A percentile compares a stretch with the other conserved stretches of the same genome.
These are phyloP conservation scores for Ligdia adustata DNA, from an alignment of 2,888 invertebrate genomes.

Conservation along the genomic window DNA sequence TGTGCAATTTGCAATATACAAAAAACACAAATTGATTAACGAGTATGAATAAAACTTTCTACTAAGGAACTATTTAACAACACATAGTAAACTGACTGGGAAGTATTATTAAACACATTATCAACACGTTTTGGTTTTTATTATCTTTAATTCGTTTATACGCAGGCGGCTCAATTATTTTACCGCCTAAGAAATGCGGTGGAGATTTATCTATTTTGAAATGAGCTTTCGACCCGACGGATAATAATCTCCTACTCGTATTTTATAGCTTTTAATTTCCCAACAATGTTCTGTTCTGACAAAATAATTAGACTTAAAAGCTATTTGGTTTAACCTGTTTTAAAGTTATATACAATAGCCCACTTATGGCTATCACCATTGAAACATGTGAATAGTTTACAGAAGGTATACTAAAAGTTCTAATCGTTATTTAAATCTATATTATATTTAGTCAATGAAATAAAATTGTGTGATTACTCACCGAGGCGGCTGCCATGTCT, in stretches of 20 bases:
- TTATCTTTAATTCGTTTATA: slow-evolving; percentile 21
- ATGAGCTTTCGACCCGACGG: slow-evolving; percentile 21
- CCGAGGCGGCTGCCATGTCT: slow-evolving; percentile 69
- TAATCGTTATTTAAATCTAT: too few relatives aligned
- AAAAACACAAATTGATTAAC: slow-evolving; percentile 7
- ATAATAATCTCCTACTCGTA: slow-evolving; percentile 11
- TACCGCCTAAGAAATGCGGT: slow-evolving; percentile 20
- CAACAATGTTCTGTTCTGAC: slow-evolving; percentile 11
- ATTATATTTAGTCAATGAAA: slow-evolving; percentile 23
- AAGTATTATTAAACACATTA: slow-evolving; percentile 19
- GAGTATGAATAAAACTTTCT: slow-evolving; percentile 15
- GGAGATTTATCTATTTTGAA: slow-evolving; percentile 34
- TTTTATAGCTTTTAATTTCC: slow-evolving; percentile 16
- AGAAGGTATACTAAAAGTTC: slow-evolving; percentile 23
- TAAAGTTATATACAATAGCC: too few relatives aligned
- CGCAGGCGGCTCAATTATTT: slow-evolving; percentile 20
- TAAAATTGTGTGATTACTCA: slow-evolving; percentile 48
- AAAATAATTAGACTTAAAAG: slow-evolving; percentile 12
- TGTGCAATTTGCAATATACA: neutral
- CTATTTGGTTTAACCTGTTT: slow-evolving; percentile 7
- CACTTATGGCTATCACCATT: too few relatives aligned
- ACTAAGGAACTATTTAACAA: slow-evolving; percentile 19
- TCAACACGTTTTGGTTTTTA: slow-evolving; percentile 19
- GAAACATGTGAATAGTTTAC: too few relatives aligned
- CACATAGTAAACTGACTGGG: slow-evolving; percentile 8